Evolutionary conservation across 2,888 invertebrate genomes (phyloP).

Genomic region (Parasteatoda lunata): DNA sequence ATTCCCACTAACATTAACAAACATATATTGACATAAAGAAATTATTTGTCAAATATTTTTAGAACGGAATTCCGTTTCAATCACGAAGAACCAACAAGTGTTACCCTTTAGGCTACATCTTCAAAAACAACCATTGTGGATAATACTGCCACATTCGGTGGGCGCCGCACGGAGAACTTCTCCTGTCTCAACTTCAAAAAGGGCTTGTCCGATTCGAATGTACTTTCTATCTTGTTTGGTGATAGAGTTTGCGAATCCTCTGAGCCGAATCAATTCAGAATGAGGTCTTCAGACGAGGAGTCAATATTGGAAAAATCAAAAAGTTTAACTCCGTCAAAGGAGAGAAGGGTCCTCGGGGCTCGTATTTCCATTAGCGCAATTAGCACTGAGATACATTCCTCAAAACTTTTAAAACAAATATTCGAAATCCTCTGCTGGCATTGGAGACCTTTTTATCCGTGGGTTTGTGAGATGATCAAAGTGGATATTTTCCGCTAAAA

Average conservation of each 20-base stretch:
- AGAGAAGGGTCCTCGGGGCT: slow-evolving; percentile 12
- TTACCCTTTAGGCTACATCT: no score
- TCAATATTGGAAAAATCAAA: slow-evolving; percentile 61
- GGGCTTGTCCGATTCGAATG: no score
- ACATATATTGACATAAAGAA: no score
- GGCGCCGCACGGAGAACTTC: background rate
- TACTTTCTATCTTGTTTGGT: background rate
- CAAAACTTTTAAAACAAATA: slow-evolving; percentile 56
- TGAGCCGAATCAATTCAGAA: slow-evolving; percentile 8
- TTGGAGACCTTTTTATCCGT: no score
- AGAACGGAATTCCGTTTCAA: no score
- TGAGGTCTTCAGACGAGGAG: slow-evolving; percentile 13
- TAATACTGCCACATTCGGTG: background rate
- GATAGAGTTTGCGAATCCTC: background rate
- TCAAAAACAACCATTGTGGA: slow-evolving; percentile 1
- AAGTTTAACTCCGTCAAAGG: background rate
- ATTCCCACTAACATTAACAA: no score
- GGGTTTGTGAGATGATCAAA: slow-evolving; percentile 26
- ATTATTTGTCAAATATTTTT: no score
- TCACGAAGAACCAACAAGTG: no score
- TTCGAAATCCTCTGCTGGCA: background rate
- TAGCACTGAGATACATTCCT: slow-evolving; percentile 46
- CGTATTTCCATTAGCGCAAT: slow-evolving; percentile 62
- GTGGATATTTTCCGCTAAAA: background rate
- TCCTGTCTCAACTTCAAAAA: background rate